phyloP scores from a whole-genome alignment of 2,113 vertebrate genomes.

The Colaptes auratus region DNA sequence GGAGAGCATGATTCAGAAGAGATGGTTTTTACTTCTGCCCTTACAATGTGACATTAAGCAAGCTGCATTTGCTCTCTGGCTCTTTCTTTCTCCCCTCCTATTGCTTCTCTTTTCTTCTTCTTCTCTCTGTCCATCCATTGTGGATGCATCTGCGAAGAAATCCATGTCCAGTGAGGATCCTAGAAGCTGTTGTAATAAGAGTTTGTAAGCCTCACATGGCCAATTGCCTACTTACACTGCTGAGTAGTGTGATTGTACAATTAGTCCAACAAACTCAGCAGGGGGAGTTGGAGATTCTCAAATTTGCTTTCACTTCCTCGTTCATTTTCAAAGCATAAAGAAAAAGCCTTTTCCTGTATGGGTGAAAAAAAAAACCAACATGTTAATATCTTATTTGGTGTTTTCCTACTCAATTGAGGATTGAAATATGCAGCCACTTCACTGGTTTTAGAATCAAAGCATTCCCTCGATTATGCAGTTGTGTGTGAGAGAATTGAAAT shows the following conservation, averaged over 20 bases:
- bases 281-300: conserved; percentile 55
- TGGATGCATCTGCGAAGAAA: conserved; percentile 17
- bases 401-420: conserved; percentile 68
- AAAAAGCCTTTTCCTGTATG: neutral
- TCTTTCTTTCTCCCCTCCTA: neutral
- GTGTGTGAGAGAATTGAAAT: conserved; percentile 70
- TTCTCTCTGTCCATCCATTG: neutral
- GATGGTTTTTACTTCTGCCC: neutral
- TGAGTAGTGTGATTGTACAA: neutral
- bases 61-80: neutral
- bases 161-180: neutral
- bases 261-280: conserved; percentile 45
- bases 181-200: neutral
- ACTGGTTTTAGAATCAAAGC: conserved; percentile 69
- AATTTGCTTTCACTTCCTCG: conserved; percentile 28
- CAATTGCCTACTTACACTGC: neutral
- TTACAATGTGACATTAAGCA: neutral
- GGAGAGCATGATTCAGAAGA: neutral
- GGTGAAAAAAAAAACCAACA: conserved; percentile 23
- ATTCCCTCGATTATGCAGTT: conserved; percentile 63
- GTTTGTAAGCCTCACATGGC: neutral
- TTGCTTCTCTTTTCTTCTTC: neutral
- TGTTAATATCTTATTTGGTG: conserved; percentile 63
- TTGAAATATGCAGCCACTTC: conserved; percentile 72
- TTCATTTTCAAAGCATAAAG: conserved; percentile 57